Conservation (phyloP, 2,888 invertebrate species). For the Drosophila limbata region DNA sequence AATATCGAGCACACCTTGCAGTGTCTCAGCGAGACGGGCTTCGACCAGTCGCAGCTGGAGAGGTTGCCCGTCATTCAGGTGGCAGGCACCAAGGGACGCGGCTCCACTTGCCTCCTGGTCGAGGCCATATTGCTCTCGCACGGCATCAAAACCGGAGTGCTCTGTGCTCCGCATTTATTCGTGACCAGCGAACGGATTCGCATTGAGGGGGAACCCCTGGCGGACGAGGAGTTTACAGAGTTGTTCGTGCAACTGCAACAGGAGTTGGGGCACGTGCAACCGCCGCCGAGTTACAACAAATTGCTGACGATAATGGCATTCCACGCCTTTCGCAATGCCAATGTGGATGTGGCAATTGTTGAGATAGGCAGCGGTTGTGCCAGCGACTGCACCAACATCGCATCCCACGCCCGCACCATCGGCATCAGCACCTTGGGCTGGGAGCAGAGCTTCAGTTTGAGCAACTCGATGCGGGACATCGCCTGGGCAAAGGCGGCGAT, state of each 20-base stretch:
- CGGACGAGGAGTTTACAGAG: constrained; percentile 50
- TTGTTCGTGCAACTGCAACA: constrained; percentile 49
- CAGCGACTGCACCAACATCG: constrained; percentile 64
- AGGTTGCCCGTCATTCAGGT: constrained; percentile 65
- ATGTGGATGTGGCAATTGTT: constrained; percentile 66
- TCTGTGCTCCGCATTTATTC: constrained; percentile 65
- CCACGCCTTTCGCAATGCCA: constrained; percentile 55
- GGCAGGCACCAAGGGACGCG: constrained; percentile 66
- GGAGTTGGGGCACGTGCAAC: constrained; percentile 22
- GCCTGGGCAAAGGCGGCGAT: constrained; percentile 74
- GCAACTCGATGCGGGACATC: constrained; percentile 65
- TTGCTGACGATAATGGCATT: constrained; percentile 69
- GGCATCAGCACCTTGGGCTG: constrained; percentile 68
- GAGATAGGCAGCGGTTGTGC: constrained; percentile 65
- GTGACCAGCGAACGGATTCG: constrained; percentile 64
- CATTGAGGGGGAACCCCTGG: constrained; percentile 58
- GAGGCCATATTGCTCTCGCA: constrained; percentile 59
- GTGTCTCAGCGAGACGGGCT: constrained; percentile 54
- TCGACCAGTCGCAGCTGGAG: constrained; percentile 37
- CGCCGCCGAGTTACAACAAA: constrained; percentile 58
- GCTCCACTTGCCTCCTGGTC: constrained; percentile 63
- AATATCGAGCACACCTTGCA: constrained; percentile 56
- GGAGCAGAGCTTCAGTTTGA: constrained; percentile 62
- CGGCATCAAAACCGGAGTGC: constrained; percentile 60
- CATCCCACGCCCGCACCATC: constrained; percentile 61